Evolutionary conservation across 2,797 vertebrate species (phyloP).

Genomic region (Sardinella longiceps): DNA sequence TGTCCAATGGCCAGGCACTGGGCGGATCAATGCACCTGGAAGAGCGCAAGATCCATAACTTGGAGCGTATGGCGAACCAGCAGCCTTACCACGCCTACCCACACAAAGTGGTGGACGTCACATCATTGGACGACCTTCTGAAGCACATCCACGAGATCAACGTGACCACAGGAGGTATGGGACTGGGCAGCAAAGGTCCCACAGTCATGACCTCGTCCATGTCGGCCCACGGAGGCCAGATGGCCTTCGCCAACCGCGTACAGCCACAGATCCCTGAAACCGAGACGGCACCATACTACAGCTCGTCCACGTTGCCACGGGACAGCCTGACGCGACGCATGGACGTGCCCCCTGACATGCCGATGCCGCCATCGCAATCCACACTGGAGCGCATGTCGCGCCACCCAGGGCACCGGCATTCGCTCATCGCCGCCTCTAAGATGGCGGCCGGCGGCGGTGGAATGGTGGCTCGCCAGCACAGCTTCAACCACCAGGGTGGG

Average conservation of each 20-base stretch:
- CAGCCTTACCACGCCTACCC: constrained; percentile 77
- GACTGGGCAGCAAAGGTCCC: constrained; percentile 70
- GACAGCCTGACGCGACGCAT: constrained; percentile 85
- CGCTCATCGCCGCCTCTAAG: constrained; percentile 77
- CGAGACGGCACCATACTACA: constrained; percentile 79
- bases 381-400: constrained; percentile 74
- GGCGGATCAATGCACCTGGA: constrained; percentile 71
- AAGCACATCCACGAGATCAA: constrained; percentile 85
- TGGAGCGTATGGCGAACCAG: constrained; percentile 78
- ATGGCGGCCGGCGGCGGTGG: constrained; percentile 71
- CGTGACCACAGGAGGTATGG: constrained; percentile 60
- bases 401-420: constrained; percentile 79
- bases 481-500: constrained; percentile 76
- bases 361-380: constrained; percentile 77
- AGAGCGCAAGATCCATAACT: constrained; percentile 82
- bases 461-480: constrained; percentile 79
- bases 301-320: constrained; percentile 81
- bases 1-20: constrained; percentile 73
- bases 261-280: constrained; percentile 83
- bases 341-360: constrained; percentile 85
- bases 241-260: constrained; percentile 76
- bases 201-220: constrained; percentile 74
- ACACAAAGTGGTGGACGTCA: constrained; percentile 87
- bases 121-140: constrained; percentile 86
- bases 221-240: constrained; percentile 69